Evolutionary conservation across 2,797 vertebrate genomes (phyloP).

Genomic region (Malurus leucopterus): DNA sequence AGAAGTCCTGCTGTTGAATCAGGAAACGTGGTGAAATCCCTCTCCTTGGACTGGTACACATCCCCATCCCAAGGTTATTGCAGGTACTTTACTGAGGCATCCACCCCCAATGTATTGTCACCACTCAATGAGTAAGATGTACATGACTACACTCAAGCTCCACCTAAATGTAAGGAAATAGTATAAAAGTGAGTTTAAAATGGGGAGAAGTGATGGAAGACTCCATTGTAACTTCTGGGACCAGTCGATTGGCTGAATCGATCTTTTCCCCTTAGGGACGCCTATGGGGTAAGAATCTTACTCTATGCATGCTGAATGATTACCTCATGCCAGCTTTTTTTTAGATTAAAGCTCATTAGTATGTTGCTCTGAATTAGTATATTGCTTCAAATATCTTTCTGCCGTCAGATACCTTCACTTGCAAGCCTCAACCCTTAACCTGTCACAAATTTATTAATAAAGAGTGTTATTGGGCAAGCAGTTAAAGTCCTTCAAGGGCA

Average conservation of each 20-base stretch:
- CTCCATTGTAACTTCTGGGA: not conserved
- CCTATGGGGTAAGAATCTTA: not conserved
- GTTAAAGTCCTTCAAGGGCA: not conserved
- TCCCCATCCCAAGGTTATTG: not conserved
- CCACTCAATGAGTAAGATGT: not conserved
- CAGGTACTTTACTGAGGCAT: not conserved
- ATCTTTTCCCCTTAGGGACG: not conserved
- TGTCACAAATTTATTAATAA: not conserved
- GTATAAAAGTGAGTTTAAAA: not conserved
- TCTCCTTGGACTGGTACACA: not conserved
- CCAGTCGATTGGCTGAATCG: not conserved
- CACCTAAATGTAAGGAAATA: not conserved
- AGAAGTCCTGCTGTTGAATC: not conserved
- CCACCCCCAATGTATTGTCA: not conserved
- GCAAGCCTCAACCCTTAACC: not conserved
- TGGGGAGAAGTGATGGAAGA: not conserved
- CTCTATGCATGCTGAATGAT: not conserved
- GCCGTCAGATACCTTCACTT: not conserved
- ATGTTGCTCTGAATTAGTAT: not conserved
- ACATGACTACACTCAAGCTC: not conserved
- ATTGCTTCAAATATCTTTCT: not conserved
- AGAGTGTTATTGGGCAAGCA: not conserved
- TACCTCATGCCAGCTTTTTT: not conserved
- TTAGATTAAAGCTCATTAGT: not conserved
- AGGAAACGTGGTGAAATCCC: not conserved